phyloP scores from a whole-genome alignment of 2,113 vertebrate genomes.

The Cephalopholis sonnerati region DNA sequence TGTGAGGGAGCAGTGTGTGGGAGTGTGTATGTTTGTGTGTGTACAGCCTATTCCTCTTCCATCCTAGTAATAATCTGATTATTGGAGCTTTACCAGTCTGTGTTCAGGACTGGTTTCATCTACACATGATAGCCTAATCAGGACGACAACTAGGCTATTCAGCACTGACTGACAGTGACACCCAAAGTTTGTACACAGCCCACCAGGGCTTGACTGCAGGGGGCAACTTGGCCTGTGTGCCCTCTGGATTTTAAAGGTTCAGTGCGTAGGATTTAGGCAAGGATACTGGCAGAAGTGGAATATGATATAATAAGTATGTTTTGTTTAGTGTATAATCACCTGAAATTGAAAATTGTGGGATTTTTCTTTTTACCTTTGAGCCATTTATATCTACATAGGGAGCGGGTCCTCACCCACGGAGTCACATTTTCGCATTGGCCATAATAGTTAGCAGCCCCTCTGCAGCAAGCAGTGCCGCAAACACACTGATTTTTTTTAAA shows the following conservation, averaged over 20 bases:
- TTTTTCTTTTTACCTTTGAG: too few species aligned
- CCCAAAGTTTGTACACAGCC: slow-evolving; percentile 43
- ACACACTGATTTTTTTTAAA: too few species aligned
- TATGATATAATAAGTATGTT: too few species aligned
- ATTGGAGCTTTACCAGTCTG: slow-evolving; percentile 77
- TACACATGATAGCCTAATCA: slow-evolving; percentile 72
- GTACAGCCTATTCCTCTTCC: slow-evolving; percentile 41
- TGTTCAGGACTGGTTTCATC: slow-evolving; percentile 76
- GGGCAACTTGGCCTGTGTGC: not conserved
- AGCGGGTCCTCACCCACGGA: too few species aligned
- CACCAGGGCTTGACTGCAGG: slow-evolving; percentile 21
- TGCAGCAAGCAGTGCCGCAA: too few species aligned
- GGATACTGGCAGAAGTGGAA: too few species aligned
- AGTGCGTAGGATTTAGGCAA: too few species aligned
- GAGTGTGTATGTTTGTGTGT: slow-evolving; percentile 36
- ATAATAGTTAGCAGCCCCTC: too few species aligned
- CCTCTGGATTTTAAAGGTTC: not conserved
- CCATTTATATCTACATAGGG: too few species aligned
- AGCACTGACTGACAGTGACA: slow-evolving; percentile 48
- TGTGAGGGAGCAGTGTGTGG: slow-evolving; percentile 20
- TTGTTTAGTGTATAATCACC: too few species aligned
- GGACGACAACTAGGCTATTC: slow-evolving; percentile 63
- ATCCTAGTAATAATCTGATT: slow-evolving; percentile 80
- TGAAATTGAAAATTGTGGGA: too few species aligned
- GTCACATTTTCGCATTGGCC: too few species aligned